These are phyloP conservation scores for Molanna angustata DNA, from an alignment of 2,888 invertebrate species.

Conservation along the genomic window DNA sequence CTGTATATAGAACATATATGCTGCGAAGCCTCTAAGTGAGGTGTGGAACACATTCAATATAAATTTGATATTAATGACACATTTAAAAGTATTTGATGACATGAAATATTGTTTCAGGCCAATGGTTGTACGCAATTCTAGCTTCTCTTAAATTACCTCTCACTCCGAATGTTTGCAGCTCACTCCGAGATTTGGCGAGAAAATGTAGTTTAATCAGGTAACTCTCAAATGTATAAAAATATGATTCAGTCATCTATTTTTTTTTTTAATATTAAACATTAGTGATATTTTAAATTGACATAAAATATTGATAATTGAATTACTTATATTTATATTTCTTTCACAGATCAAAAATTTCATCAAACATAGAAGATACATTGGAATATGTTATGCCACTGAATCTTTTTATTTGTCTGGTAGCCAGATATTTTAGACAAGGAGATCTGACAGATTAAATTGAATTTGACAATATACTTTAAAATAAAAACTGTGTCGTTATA, in stretches of 20 bases:
- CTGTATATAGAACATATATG: too few relatives aligned
- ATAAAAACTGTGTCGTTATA: too few relatives aligned
- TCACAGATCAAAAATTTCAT: constrained; percentile 46
- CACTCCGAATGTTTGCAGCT: constrained; percentile 63
- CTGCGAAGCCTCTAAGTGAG: too few relatives aligned
- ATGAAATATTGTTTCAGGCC: constrained; percentile 45
- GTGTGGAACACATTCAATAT: not conserved
- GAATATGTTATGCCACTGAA: constrained; percentile 58
- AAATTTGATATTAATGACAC: too few relatives aligned
- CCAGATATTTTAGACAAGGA: constrained; percentile 70
- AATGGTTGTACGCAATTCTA: constrained; percentile 70
- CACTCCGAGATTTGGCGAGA: constrained; percentile 62
- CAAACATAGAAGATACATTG: constrained; percentile 42
- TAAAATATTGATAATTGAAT: not conserved
- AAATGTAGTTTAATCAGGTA: constrained; percentile 59
- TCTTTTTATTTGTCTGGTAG: constrained; percentile 71
- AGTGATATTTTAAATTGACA: not conserved
- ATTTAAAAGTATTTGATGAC: not conserved
- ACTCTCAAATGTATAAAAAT: constrained; percentile 3
- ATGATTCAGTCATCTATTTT: not conserved
- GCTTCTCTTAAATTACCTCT: constrained; percentile 64
- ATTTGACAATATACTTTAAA: not conserved
- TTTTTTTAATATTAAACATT: not conserved
- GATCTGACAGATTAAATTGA: constrained; percentile 62
- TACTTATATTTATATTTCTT: not conserved